These are phyloP conservation scores for Phainopepla nitens DNA, from an alignment of 2,113 vertebrate species.

Conservation along the genomic window DNA sequence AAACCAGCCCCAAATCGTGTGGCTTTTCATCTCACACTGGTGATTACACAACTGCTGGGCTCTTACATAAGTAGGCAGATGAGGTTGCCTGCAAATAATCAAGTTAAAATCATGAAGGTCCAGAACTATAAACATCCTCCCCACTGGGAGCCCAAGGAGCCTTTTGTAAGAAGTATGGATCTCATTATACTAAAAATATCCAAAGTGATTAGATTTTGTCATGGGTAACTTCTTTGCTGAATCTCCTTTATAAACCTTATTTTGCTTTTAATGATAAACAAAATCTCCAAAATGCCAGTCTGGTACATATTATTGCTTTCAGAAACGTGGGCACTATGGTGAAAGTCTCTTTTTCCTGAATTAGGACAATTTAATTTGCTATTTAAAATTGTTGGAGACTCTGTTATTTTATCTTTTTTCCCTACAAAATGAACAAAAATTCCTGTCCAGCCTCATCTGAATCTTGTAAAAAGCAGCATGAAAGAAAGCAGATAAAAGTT, in stretches of 20 bases:
- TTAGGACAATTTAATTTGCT: not conserved
- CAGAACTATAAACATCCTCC: conserved; percentile 34
- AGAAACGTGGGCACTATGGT: not conserved
- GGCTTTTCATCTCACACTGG: not conserved
- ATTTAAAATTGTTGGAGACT: not conserved
- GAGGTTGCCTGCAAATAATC: conserved; percentile 37
- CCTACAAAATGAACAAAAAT: not conserved
- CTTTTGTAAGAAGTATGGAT: not conserved
- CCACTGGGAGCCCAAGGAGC: not conserved
- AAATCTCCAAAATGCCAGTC: not conserved
- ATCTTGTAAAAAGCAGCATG: not conserved
- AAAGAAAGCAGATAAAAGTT: not conserved
- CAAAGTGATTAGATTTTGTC: not conserved
- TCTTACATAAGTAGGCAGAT: not conserved
- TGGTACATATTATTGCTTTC: not conserved
- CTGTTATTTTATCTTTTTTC: not conserved
- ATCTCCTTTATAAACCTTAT: not conserved
- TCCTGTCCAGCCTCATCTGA: not conserved
- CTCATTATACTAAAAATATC: conserved; percentile 18
- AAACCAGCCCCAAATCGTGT: not conserved
- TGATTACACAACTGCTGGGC: conserved; percentile 1
- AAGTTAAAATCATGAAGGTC: not conserved
- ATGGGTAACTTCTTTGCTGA: not conserved
- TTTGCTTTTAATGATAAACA: not conserved
- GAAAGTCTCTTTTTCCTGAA: not conserved